These are phyloP conservation scores for Megaceryle alcyon DNA, from an alignment of 2,797 vertebrate genomes.

Conservation along the genomic window DNA sequence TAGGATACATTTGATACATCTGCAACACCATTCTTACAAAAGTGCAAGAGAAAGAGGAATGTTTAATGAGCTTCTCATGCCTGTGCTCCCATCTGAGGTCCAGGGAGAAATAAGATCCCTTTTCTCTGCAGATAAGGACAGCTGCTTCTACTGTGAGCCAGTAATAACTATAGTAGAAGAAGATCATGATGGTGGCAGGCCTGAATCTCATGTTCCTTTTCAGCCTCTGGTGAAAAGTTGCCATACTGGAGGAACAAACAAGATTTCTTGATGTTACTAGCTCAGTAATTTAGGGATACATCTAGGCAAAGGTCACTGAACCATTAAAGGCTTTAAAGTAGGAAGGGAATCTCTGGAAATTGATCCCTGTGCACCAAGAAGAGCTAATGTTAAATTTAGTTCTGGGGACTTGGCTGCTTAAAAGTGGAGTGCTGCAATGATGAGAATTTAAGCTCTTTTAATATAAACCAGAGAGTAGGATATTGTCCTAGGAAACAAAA, in stretches of 20 bases:
- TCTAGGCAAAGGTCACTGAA: background rate
- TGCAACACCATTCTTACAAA: background rate
- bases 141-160: background rate
- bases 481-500: background rate
- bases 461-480: background rate
- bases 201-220: background rate
- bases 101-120: background rate
- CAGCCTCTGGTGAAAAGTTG: background rate
- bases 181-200: background rate
- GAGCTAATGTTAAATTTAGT: background rate
- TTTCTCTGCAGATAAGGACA: background rate
- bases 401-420: background rate
- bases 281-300: background rate
- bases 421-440: background rate
- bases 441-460: background rate
- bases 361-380: background rate
- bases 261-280: background rate
- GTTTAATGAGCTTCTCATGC: background rate
- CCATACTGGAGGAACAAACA: background rate
- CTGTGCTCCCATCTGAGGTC: background rate
- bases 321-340: background rate
- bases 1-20: background rate
- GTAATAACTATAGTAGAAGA: background rate
- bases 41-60: background rate
- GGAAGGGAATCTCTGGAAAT: background rate